These are phyloP conservation scores for Synodontis membranacea DNA, from an alignment of 2,113 vertebrate genomes.

Conservation along the genomic window DNA sequence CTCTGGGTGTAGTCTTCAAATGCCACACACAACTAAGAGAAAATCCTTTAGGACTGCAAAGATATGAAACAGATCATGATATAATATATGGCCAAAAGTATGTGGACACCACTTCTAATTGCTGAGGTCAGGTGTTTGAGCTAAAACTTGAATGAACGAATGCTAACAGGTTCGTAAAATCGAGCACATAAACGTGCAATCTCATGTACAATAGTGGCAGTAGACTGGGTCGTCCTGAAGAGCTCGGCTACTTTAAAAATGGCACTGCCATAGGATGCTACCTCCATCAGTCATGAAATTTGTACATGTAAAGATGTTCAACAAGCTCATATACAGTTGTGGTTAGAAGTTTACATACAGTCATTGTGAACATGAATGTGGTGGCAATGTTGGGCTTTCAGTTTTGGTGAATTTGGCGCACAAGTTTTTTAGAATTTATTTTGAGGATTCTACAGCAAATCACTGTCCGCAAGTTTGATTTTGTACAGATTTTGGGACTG, in stretches of 20 bases:
- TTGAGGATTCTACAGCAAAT: no score
- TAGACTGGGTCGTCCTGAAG: background rate
- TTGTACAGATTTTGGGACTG: no score
- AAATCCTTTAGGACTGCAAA: background rate
- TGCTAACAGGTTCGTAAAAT: background rate
- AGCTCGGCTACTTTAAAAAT: background rate
- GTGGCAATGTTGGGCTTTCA: no score
- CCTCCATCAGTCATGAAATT: background rate
- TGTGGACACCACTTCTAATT: background rate
- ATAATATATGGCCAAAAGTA: background rate
- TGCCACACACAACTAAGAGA: slow-evolving; percentile 11
- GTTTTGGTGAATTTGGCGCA: no score
- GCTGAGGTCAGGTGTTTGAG: background rate
- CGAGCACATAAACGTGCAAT: background rate
- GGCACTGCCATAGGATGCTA: background rate
- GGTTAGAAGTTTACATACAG: no score
- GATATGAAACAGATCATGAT: slow-evolving; percentile 5
- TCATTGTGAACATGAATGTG: no score
- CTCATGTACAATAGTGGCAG: background rate
- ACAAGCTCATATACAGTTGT: no score
- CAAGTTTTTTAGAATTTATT: no score
- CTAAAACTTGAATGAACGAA: background rate
- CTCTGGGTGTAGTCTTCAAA: slow-evolving; percentile 8
- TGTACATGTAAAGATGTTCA: no score
- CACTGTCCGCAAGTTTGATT: no score